Evolutionary conservation across 2,113 vertebrate species (phyloP).

Genomic region (Ivindomyrus marchei): DNA sequence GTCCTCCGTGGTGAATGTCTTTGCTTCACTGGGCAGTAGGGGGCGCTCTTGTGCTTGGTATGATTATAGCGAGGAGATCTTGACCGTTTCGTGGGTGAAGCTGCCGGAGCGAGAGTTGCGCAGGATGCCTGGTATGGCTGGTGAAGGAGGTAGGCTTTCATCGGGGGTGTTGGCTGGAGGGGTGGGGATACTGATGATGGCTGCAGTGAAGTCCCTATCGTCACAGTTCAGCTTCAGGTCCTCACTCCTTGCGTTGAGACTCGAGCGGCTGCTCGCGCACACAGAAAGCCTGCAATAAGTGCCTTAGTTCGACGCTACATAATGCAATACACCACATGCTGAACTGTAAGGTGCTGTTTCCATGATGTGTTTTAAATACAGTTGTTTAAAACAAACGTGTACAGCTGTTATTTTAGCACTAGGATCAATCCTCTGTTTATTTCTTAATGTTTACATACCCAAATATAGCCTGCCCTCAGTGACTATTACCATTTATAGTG

Average conservation of each 20-base stretch:
- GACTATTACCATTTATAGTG: background rate
- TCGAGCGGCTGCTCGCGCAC: conserved; percentile 67
- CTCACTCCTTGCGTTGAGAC: conserved; percentile 73
- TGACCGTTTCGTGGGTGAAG: conserved; percentile 69
- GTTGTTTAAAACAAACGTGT: background rate
- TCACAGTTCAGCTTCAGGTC: conserved; percentile 79
- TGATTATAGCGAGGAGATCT: conserved; percentile 83
- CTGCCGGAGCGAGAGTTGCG: conserved; percentile 69
- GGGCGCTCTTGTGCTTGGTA: conserved; percentile 36
- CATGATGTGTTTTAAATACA: background rate
- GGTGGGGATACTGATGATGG: conserved; percentile 86
- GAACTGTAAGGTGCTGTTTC: background rate
- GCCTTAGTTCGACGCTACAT: background rate
- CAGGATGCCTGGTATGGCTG: conserved; percentile 59
- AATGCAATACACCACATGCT: background rate
- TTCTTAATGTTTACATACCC: background rate
- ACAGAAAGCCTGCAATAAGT: background rate
- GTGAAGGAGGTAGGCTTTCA: conserved; percentile 71
- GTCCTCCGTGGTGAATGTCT: background rate
- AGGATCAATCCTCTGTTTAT: background rate
- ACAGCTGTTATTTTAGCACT: background rate
- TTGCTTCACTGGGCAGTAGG: conserved; percentile 33
- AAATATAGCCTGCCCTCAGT: background rate
- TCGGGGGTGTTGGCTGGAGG: conserved; percentile 79
- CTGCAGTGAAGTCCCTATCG: conserved; percentile 71